These are phyloP conservation scores for Bovichtus diacanthus DNA, from an alignment of 2,797 vertebrate species.

Conservation along the genomic window DNA sequence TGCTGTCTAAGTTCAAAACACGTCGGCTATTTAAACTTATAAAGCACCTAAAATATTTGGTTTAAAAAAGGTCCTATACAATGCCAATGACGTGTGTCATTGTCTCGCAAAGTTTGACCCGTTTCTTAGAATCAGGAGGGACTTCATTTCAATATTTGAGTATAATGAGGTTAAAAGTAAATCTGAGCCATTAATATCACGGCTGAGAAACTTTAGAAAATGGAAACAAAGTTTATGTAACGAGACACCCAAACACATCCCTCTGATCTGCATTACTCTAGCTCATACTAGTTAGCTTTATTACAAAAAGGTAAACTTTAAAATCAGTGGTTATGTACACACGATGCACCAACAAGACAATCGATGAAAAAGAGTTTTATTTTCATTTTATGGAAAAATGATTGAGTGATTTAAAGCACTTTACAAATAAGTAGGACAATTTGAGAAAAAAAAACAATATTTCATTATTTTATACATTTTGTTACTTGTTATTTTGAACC, in stretches of 20 bases:
- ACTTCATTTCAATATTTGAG: conserved; percentile 5
- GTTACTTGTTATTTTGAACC: not conserved
- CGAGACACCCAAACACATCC: not conserved
- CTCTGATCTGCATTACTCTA: not conserved
- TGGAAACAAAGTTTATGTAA: not conserved
- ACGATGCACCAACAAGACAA: not conserved
- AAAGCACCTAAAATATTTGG: not conserved
- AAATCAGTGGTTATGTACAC: not conserved
- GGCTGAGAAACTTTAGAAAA: not conserved
- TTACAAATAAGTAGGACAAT: not conserved
- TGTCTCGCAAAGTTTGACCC: not conserved
- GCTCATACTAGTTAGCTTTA: not conserved
- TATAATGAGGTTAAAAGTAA: not conserved
- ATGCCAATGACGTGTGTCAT: not conserved
- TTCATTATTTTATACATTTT: not conserved
- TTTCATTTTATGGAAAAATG: not conserved
- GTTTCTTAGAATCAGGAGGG: not conserved
- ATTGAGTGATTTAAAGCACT: not conserved
- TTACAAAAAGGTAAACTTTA: not conserved
- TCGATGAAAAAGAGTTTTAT: no score
- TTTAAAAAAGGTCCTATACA: conserved; percentile 8
- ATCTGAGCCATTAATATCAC: conserved; percentile 2
- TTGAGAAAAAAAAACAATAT: not conserved
- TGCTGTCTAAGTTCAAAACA: not conserved
- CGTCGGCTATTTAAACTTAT: not conserved